phyloP scores from a whole-genome alignment of 2,797 vertebrate species.

The Oreochromis mossambicus region DNA sequence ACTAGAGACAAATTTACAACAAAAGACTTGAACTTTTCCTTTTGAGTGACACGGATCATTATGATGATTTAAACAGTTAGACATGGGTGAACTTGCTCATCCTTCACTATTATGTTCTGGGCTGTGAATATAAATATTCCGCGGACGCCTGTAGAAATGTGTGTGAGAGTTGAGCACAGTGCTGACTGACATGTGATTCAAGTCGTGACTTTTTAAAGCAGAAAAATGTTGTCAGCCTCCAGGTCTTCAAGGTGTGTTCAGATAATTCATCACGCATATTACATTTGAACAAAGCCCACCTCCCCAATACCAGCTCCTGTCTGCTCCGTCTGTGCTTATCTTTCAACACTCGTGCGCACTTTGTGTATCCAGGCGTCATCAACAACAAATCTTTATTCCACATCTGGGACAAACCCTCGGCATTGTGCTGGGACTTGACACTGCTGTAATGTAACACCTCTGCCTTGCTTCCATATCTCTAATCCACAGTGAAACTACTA shows the following conservation, averaged over 20 bases:
- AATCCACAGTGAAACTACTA: slow-evolving; percentile 14
- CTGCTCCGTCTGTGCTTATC: not conserved
- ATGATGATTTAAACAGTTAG: not conserved
- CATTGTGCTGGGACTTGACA: slow-evolving; percentile 42
- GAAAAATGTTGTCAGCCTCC: slow-evolving; percentile 8
- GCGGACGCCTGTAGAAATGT: not conserved
- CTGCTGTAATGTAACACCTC: slow-evolving; percentile 43
- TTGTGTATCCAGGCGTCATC: not conserved
- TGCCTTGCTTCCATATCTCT: slow-evolving; percentile 25
- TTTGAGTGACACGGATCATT: not conserved
- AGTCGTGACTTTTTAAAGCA: not conserved
- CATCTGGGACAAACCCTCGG: slow-evolving; percentile 34
- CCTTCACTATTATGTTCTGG: not conserved
- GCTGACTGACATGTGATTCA: slow-evolving; percentile 27
- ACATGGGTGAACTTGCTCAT: not conserved
- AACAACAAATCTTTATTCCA: slow-evolving; percentile 32
- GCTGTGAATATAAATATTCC: not conserved
- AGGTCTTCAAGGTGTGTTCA: slow-evolving; percentile 26
- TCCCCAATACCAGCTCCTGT: not conserved
- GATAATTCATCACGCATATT: slow-evolving; percentile 41
- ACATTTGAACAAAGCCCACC: slow-evolving; percentile 17
- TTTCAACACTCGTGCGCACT: not conserved
- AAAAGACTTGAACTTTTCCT: not conserved
- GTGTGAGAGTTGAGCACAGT: not conserved
- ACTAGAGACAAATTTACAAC: not conserved